Evolutionary conservation across 2,888 invertebrate species (phyloP).

Genomic region (Leucozona laternaria): DNA sequence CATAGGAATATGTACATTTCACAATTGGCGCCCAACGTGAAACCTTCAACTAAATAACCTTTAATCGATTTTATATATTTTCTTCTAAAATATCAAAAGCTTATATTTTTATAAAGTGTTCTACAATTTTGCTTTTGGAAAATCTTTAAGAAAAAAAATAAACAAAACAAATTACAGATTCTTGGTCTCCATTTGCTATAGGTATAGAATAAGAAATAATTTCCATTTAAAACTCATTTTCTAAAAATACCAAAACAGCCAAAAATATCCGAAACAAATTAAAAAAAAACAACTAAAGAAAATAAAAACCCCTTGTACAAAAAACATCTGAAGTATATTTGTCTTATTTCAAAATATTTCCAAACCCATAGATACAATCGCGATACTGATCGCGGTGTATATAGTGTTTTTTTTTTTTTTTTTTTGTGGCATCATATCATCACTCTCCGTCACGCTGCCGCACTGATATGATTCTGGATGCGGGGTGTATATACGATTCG

Average conservation of each 20-base stretch:
- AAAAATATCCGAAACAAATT: constrained; percentile 68
- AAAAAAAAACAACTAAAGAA: constrained; percentile 38
- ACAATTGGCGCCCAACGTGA: background rate
- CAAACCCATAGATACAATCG: constrained; percentile 62
- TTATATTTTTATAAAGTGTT: background rate
- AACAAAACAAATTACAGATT: constrained; percentile 5
- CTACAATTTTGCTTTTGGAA: background rate
- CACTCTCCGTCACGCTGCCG: constrained; percentile 17
- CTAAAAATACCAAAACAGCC: constrained; percentile 54
- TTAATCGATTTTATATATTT: background rate
- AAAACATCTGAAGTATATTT: constrained; percentile 61
- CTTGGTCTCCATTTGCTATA: constrained; percentile 40
- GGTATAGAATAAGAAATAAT: constrained; percentile 39
- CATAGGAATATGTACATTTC: background rate
- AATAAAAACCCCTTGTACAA: constrained; percentile 54
- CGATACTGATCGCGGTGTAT: constrained; percentile 39
- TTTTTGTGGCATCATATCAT: constrained; percentile 62
- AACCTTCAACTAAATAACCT: background rate
- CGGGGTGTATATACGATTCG: constrained; percentile 43
- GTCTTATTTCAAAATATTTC: constrained; percentile 74
- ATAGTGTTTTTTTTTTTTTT: constrained; percentile 1
- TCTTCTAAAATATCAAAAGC: no score
- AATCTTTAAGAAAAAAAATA: background rate
- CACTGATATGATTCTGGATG: constrained; percentile 40
- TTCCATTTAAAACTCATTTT: constrained; percentile 58